These are phyloP conservation scores for Holothuria leucospilota DNA, from an alignment of 53 echinoderm and acorn worm species.

Conservation along the genomic window DNA sequence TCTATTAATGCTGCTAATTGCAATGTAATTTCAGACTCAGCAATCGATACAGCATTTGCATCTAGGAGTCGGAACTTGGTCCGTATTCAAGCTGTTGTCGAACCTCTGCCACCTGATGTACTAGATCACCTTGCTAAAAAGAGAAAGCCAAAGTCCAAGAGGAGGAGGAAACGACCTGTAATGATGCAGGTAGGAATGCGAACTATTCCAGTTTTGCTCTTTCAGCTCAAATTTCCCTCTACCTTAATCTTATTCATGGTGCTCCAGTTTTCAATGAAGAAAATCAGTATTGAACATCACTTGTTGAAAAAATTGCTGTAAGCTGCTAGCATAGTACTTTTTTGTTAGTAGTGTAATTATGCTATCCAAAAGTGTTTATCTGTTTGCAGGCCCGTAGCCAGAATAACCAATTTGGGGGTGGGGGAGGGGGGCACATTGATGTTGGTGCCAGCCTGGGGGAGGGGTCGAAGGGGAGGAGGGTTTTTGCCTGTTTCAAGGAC, in stretches of 20 bases:
- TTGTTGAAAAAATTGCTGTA: background rate
- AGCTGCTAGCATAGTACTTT: too few species aligned
- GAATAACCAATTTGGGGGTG: too few species aligned
- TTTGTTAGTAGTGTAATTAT: too few species aligned
- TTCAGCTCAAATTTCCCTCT: background rate
- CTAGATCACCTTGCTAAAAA: slow-evolving; percentile 33
- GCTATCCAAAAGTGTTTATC: too few species aligned
- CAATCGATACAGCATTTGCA: slow-evolving; percentile 45
- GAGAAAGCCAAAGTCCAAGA: slow-evolving; percentile 8
- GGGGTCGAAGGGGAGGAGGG: too few species aligned
- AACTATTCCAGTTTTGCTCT: background rate
- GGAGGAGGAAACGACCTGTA: background rate
- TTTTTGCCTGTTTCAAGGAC: too few species aligned
- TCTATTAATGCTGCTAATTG: too few species aligned
- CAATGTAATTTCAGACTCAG: slow-evolving; percentile 49
- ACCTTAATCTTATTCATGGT: background rate
- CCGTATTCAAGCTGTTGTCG: slow-evolving; percentile 78
- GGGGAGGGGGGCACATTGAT: too few species aligned
- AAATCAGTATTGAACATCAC: background rate
- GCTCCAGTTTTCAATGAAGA: background rate
- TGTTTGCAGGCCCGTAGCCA: too few species aligned
- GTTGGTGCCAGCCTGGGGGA: too few species aligned
- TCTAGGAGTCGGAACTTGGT: slow-evolving; percentile 62
- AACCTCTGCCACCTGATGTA: slow-evolving; percentile 71
- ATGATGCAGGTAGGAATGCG: background rate